Base-by-base conservation (phyloP, 1,140 invertebrate genomes). In the Drosophila kurseongensis region DNA sequence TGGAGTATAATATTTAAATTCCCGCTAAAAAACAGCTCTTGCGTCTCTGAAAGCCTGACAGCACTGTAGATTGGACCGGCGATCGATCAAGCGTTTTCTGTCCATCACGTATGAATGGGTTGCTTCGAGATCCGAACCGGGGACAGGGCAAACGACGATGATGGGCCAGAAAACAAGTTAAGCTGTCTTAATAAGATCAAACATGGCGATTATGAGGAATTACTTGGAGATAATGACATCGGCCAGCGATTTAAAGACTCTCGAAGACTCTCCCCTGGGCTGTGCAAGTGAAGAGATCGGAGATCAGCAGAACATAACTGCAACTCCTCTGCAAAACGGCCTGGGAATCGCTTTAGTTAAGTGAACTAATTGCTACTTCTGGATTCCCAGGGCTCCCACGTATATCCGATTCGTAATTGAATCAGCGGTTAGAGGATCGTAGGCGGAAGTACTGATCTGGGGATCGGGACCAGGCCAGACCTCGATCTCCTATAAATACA, bases 181-280 rank as follows among this genome's bases (percentile, higher is more conserved):
- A 88, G 83, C 79, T 89, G 79, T 80, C 84, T 88, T 88, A 88
- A 88, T 88, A 83, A 77, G 77, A 88, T 88, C 79, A 89, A 88
- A 74, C 72, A 83, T 75, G 77, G 59, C 74, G 74, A 89, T 89
- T 89, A 80, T 84, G 66, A 56, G 66, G 80, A 84, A 89, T 78
- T 80, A 80, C 80, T 89, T 67, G 32, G 57, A 74, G 71, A 89
- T 83, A 83, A 88, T 83, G 76, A 78, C 68, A 80, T 77, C 65
- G 61, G 42, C 56, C 35, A 62, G 60, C 41, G 29, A 41, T 51
- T 44, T 16, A 38, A 59, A 51, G 27, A 60, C 51, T 40, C 44
- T 32, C 8, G 13, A 63, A 27, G 58, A 36, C 16, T 44, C 14
- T 5, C 13, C 18, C 7, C 58, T 27, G 6, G 1, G 18, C 9